phyloP scores from a whole-genome alignment of 2,888 invertebrate species.

The Folsomia candida region DNA sequence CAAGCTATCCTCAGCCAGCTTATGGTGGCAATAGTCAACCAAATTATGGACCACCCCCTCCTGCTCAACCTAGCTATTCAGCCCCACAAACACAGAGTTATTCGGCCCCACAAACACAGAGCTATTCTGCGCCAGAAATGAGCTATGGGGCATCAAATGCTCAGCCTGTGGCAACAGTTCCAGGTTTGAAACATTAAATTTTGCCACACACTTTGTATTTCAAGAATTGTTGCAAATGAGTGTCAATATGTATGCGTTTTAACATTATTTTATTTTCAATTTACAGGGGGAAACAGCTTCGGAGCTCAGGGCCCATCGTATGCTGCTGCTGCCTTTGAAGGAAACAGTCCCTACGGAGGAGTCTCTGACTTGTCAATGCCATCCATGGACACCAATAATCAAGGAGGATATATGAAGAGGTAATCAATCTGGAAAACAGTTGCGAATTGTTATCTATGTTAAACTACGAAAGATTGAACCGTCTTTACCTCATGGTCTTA shows the following conservation, averaged over 20 bases:
- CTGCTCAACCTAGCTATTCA: background rate
- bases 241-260: background rate
- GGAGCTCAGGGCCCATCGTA: slow-evolving; percentile 1
- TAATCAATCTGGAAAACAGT: background rate
- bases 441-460: background rate
- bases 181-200: slow-evolving; percentile 1
- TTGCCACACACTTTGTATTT: background rate
- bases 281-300: background rate
- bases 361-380: slow-evolving; percentile 5
- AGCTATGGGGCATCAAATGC: background rate
- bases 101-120: background rate
- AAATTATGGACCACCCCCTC: background rate
- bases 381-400: background rate
- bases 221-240: background rate
- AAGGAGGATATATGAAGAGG: background rate
- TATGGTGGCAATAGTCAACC: background rate
- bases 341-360: background rate
- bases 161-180: background rate
- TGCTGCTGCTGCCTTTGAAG: slow-evolving; percentile 8
- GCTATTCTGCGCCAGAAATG: background rate
- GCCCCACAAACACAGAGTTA: background rate
- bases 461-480: background rate
- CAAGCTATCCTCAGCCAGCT: background rate
- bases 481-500: background rate
- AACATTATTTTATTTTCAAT: background rate